Base-by-base conservation (phyloP, 2,888 invertebrate genomes). In the Fragum whitleyi region DNA sequence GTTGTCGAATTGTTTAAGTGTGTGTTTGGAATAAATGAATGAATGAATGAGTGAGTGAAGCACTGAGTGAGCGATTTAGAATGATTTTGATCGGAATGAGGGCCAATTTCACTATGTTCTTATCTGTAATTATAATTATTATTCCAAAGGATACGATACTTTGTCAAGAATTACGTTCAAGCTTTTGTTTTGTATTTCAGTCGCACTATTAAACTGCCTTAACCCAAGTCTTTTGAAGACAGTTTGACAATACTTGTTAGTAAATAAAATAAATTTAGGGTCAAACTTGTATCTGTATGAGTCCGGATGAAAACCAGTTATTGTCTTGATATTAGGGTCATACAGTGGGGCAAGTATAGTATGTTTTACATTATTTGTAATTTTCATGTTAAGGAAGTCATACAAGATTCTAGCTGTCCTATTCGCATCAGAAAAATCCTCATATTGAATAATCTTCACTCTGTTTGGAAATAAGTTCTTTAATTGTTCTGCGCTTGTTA, bases 381-480 rank as follows among this genome's bases (percentile, higher is more conserved):
- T 69, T 0, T 59, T 16, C 61, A 74, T 78, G 11, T 53, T 73
- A n/a, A 78, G 26, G 28, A 78, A 78, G 21, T 61, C 32, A 21
- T 59, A 62, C 47, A 78, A 47, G 19, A 19, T 39, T 1, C n/a
- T 14, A 51, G 72, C 29, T 74, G 69, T 74, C 28, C 53, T 32
- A 1, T 39, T 23, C 39, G 74, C 61, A 47, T 78, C 70, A 16
- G 59, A 39, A 51, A 78, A 78, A 28, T 74, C 74, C 59, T 78
- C 78, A n/a, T 78, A 78, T 26, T 78, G 78, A 0, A 78, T 23
- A 11, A 69, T 61, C 26, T 47, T 69, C 21, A 78, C 67, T 23
- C 78, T 55, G 9, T 53, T 26, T 28, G 73, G 78, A 39, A 28
- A 78, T 23, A 57, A 23, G 3, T 3, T 21, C 21, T 26, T 57